Percentiles rank a stretch among this genome's conserved stretches.
Conservation (phyloP, 2,113 vertebrate genomes). For the Sinocyclocheilus anophthalmus region DNA sequence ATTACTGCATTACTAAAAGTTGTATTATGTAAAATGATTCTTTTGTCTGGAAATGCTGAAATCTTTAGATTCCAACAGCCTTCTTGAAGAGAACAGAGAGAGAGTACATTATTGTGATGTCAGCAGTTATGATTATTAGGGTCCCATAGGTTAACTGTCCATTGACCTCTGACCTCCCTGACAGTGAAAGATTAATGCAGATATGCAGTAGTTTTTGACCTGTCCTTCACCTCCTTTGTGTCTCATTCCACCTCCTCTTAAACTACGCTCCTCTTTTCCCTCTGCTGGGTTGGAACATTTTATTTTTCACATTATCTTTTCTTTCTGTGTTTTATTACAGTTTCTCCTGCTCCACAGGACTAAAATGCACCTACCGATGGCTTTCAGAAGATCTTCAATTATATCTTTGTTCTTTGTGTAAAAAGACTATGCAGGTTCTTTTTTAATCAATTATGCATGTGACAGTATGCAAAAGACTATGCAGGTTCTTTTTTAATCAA, state of each 20-base stretch:
- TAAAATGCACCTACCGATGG: neutral
- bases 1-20: neutral
- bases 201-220: neutral
- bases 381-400: conserved; percentile 23
- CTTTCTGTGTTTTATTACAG: neutral
- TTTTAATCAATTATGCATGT: conserved; percentile 50
- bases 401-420: conserved; percentile 42
- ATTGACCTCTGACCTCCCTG: neutral
- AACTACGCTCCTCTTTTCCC: neutral
- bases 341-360: neutral
- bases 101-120: neutral
- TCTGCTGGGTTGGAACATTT: neutral
- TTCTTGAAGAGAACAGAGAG: neutral
- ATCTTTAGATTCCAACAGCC: neutral
- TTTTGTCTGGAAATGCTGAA: neutral
- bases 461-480: conserved; percentile 29
- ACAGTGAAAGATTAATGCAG: neutral
- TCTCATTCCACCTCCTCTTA: neutral
- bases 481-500: conserved; percentile 43
- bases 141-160: conserved; percentile 18
- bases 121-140: conserved; percentile 10
- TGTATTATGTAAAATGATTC: neutral
- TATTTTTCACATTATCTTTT: neutral
- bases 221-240: neutral
- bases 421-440: conserved; percentile 30